A percentile compares a stretch with the other conserved stretches of the same genome.
These are phyloP conservation scores for Ophiothrix spiculata DNA, from an alignment of 35 echinoderm and acorn worm genomes.

Conservation along the genomic window DNA sequence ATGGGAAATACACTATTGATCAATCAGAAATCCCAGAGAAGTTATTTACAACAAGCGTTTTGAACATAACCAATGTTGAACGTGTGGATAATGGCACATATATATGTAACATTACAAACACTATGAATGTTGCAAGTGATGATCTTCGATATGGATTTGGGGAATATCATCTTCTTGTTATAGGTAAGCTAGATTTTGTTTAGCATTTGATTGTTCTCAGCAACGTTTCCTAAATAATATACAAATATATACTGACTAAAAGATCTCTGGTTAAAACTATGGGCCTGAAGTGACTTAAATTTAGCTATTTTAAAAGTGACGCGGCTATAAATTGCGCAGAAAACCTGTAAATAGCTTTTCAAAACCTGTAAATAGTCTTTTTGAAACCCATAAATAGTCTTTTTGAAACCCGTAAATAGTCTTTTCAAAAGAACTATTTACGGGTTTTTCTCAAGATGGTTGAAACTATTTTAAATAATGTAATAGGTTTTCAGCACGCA, in stretches of 20 bases:
- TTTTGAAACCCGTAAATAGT: too few species aligned
- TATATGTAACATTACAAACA: background rate
- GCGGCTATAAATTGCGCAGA: background rate
- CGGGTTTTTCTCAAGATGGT: too few species aligned
- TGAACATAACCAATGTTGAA: background rate
- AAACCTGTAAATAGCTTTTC: too few species aligned
- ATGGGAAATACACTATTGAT: background rate
- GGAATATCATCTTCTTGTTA: background rate
- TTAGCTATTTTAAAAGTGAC: background rate
- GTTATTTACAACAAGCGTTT: background rate
- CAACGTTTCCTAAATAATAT: background rate
- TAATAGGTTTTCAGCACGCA: too few species aligned
- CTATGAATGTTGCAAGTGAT: background rate
- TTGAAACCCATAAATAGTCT: too few species aligned
- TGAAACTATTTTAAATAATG: too few species aligned
- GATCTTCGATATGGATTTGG: background rate
- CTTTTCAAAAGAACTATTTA: too few species aligned
- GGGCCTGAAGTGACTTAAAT: background rate
- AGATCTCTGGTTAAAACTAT: background rate
- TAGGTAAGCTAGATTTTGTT: background rate
- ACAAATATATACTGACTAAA: background rate
- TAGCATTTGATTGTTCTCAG: background rate
- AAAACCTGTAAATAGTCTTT: too few species aligned
- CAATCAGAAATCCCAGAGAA: background rate
- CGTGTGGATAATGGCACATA: background rate